Conservation (phyloP, 2,797 vertebrate species). For the Labeo calbasu region DNA sequence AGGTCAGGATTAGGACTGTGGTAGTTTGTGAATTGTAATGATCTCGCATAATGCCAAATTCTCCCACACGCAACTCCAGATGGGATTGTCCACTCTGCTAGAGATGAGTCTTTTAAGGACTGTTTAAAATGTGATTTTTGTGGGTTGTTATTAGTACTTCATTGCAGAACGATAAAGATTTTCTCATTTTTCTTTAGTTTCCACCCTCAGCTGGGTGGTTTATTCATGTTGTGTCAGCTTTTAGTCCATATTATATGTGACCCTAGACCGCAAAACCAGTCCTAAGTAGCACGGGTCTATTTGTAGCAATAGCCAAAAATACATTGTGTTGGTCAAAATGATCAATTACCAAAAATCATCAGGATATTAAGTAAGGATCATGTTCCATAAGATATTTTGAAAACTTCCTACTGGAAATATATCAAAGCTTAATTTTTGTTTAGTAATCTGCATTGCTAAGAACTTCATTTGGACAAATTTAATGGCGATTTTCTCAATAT, state of each 20-base stretch:
- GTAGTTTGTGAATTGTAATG: background rate
- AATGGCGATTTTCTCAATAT: no score
- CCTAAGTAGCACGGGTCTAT: no score
- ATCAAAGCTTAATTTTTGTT: no score
- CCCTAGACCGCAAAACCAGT: no score
- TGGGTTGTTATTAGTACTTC: background rate
- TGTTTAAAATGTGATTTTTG: background rate
- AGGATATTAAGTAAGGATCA: no score
- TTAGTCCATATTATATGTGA: background rate
- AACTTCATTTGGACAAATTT: no score
- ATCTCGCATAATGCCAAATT: conserved; percentile 5
- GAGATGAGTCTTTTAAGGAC: background rate
- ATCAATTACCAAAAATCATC: no score
- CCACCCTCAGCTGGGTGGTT: background rate
- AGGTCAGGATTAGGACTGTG: background rate
- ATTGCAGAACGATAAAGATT: background rate
- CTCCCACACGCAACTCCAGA: conserved; percentile 1
- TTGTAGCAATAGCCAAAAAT: no score
- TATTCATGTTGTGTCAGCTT: background rate
- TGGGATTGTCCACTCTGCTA: background rate
- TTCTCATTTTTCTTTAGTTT: background rate
- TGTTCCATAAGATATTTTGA: no score
- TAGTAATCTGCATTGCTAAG: no score
- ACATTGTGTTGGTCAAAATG: no score
- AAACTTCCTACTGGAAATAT: no score